Evolutionary conservation across 2,113 vertebrate species (phyloP).

Genomic region (Ceyx melanurus): DNA sequence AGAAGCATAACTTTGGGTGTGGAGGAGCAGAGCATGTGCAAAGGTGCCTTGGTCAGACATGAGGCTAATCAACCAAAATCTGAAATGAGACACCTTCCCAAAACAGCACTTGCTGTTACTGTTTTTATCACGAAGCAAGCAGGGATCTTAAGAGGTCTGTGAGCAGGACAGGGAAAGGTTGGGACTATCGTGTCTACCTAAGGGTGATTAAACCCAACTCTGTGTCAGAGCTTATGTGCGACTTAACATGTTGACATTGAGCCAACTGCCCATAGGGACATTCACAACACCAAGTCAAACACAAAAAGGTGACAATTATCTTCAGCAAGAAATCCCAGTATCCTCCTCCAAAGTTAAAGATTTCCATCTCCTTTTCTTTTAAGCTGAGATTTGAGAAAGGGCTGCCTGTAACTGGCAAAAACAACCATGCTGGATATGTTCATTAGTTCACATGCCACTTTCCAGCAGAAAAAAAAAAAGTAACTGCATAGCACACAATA

Average conservation of each 20-base stretch:
- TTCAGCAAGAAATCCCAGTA: not conserved
- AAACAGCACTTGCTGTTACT: not conserved
- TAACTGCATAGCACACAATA: not conserved
- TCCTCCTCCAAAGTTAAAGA: not conserved
- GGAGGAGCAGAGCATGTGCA: not conserved
- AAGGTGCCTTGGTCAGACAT: not conserved
- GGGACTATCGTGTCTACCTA: not conserved
- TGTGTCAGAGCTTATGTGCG: not conserved
- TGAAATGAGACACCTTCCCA: not conserved
- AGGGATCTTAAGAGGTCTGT: not conserved
- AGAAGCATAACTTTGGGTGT: not conserved
- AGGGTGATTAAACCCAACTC: not conserved
- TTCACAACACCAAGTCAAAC: rapidly evolving
- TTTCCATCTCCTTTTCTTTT: not conserved
- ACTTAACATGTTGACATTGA: not conserved
- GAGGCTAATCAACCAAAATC: not conserved
- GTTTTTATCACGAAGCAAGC: not conserved
- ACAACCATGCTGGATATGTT: not conserved
- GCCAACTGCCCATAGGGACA: rapidly evolving
- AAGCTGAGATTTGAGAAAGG: not conserved
- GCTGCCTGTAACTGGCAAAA: not conserved
- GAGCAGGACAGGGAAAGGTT: not conserved
- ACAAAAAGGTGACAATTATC: not conserved
- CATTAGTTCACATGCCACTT: not conserved
- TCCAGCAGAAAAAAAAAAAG: not conserved